Conservation (phyloP, 2,888 invertebrate genomes). For the Autographa pulchrina region DNA sequence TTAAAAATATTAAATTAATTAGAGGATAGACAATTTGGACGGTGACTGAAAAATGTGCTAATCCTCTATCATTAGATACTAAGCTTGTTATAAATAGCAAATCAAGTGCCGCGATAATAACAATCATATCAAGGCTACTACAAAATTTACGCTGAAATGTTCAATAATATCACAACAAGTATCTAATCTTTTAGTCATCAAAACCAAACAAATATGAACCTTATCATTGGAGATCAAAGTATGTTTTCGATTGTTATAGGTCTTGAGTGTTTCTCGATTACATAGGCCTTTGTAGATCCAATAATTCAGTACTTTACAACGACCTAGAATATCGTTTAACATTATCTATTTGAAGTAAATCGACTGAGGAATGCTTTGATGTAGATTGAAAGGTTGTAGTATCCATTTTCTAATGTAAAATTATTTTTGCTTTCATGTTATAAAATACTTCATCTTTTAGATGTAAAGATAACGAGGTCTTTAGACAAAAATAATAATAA, state of each 20-base stretch:
- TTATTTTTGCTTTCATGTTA: constrained; percentile 14
- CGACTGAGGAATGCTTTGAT: constrained; percentile 45
- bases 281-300: constrained; percentile 36
- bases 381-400: constrained; percentile 35
- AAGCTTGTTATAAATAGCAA: constrained; percentile 24
- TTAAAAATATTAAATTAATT: background rate
- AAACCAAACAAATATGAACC: constrained; percentile 12
- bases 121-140: constrained; percentile 42
- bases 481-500: too few relatives aligned
- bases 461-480: too few relatives aligned
- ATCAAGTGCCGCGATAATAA: constrained; percentile 20
- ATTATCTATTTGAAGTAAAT: constrained; percentile 44
- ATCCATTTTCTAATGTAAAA: constrained; percentile 30
- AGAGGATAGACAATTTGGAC: constrained; percentile 3
- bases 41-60: constrained; percentile 26
- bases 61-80: constrained; percentile 27
- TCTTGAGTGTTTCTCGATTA: constrained; percentile 30
- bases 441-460: background rate
- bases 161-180: constrained; percentile 21
- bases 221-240: background rate
- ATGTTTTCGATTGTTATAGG: background rate
- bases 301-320: constrained; percentile 43
- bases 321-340: constrained; percentile 43
- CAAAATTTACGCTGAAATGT: constrained; percentile 48
- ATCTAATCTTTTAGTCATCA: constrained; percentile 35